These are phyloP conservation scores for Stomorhina lunata DNA, from an alignment of 2,888 invertebrate species.

Conservation along the genomic window DNA sequence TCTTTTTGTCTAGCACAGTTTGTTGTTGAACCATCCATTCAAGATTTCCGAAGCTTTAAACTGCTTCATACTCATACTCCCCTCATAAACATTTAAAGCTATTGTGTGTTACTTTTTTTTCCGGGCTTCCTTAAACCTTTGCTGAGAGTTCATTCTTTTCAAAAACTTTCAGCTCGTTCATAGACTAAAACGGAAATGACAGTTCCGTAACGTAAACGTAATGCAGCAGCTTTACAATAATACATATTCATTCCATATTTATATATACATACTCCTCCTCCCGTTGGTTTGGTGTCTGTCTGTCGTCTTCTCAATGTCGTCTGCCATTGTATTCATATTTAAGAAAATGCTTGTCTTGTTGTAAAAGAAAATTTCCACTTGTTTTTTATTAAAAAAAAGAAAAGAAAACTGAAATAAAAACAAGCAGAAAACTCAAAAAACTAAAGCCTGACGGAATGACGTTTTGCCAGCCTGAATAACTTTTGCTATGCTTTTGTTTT, in stretches of 20 bases:
- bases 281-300: background rate
- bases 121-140: conserved; percentile 11
- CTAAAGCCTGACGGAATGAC: conserved; percentile 16
- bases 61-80: background rate
- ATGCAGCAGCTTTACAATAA: conserved; percentile 60
- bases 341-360: conserved; percentile 22
- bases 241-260: conserved; percentile 21
- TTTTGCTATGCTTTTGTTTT: background rate
- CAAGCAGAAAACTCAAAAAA: background rate
- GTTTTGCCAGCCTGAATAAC: conserved; percentile 16
- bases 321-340: conserved; percentile 24
- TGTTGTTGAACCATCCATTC: conserved; percentile 5
- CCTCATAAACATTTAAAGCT: background rate
- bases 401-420: background rate
- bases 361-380: conserved; percentile 19
- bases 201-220: conserved; percentile 73
- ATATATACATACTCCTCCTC: no score
- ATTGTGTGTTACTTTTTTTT: background rate
- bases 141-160: conserved; percentile 1
- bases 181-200: conserved; percentile 78
- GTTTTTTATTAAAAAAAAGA: background rate
- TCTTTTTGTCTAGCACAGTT: conserved; percentile 6
- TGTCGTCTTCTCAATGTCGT: no score
- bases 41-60: conserved; percentile 15
- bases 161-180: conserved; percentile 45